Conservation (phyloP, 2,113 vertebrate species). For the Leptosomus discolor region DNA sequence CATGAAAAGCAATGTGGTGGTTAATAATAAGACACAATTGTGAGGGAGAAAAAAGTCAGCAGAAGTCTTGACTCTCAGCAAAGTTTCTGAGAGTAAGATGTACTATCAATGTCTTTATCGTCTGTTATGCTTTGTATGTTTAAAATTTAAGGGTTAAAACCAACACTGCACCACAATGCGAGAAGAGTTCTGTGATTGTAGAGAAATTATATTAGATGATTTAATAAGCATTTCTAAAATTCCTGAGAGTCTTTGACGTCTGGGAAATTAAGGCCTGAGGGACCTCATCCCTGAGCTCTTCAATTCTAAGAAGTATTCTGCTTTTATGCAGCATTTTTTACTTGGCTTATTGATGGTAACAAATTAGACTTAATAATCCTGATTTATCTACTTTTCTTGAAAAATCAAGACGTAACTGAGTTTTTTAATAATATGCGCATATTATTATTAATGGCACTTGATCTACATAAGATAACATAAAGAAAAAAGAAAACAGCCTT, state of each 20-base stretch:
- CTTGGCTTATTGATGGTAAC: background rate
- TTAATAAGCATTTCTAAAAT: background rate
- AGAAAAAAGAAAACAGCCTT: background rate
- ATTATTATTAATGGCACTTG: too few species aligned
- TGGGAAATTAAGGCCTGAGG: background rate
- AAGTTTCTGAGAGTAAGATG: background rate
- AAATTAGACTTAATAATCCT: slow-evolving; percentile 8
- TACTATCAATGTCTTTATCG: background rate
- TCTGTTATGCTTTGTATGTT: background rate
- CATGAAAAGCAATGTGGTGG: background rate
- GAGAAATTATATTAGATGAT: background rate
- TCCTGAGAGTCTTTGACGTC: background rate
- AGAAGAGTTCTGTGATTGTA: background rate
- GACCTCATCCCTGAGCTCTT: background rate
- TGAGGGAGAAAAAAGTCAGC: background rate
- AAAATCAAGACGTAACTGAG: background rate
- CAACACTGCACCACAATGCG: background rate
- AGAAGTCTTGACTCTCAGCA: background rate
- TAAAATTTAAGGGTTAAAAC: background rate
- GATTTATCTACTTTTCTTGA: background rate
- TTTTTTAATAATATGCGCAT: background rate
- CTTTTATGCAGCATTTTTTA: background rate
- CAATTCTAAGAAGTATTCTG: background rate
- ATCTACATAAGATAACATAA: slow-evolving; percentile 37
- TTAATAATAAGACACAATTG: background rate